These are phyloP conservation scores for Epinotia ramella DNA, from an alignment of 2,888 invertebrate species.

Conservation along the genomic window DNA sequence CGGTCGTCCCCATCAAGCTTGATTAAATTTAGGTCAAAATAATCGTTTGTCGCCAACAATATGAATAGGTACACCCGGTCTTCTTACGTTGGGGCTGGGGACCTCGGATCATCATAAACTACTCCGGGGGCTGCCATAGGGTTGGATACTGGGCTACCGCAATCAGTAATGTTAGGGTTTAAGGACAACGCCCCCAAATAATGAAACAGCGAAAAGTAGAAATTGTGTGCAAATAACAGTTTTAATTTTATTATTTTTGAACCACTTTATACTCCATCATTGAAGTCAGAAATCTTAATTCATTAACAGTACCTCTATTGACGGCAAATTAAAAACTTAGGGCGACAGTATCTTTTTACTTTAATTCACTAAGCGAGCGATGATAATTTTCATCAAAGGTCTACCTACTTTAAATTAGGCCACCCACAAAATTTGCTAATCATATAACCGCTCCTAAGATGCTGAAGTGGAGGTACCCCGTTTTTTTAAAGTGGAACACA, in stretches of 20 bases:
- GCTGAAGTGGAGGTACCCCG: not conserved
- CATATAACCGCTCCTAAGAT: slow-evolving; percentile 4
- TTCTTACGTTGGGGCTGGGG: not conserved
- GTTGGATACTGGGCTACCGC: not conserved
- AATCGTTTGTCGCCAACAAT: not conserved
- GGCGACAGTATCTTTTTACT: not conserved
- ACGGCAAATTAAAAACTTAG: no score
- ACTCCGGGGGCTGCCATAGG: not conserved
- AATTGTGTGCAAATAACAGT: not conserved
- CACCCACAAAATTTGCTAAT: slow-evolving; percentile 24
- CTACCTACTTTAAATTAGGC: slow-evolving; percentile 2
- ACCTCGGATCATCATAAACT: not conserved
- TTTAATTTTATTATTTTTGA: not conserved
- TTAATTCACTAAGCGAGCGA: slow-evolving; percentile 10
- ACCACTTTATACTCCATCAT: not conserved
- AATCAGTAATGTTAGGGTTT: not conserved
- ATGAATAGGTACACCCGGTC: not conserved
- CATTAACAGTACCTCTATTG: no score
- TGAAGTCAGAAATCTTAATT: no score
- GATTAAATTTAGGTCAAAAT: not conserved
- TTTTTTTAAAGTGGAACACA: slow-evolving; percentile 15
- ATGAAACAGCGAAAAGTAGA: not conserved
- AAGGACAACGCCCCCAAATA: not conserved
- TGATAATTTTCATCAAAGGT: slow-evolving; percentile 17
- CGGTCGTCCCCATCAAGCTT: not conserved